These are phyloP conservation scores for Zoanthus sociatus DNA, from an alignment of 92 coral and sea anemone species.

Conservation along the genomic window DNA sequence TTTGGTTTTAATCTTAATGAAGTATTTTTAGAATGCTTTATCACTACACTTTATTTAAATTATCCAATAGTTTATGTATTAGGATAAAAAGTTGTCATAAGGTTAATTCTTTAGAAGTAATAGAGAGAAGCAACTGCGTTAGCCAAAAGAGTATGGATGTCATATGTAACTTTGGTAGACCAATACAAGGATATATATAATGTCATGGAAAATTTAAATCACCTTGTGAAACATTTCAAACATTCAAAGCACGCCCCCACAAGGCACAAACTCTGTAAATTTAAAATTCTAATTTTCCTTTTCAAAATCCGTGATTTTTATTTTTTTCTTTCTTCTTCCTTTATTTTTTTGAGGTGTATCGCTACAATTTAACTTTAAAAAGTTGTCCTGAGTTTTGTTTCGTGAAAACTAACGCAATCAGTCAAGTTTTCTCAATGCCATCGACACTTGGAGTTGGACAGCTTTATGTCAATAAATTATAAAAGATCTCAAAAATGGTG, in stretches of 20 bases:
- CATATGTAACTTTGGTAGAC: background rate
- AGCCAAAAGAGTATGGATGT: background rate
- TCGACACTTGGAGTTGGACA: conserved; percentile 14
- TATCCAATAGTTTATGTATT: background rate
- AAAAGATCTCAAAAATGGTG: conserved; percentile 20
- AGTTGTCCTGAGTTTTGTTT: background rate
- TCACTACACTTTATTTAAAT: background rate
- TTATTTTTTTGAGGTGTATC: background rate
- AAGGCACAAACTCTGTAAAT: background rate
- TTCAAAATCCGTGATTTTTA: background rate
- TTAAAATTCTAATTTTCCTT: background rate
- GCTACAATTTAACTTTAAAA: background rate
- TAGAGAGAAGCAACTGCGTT: background rate
- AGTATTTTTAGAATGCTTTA: background rate
- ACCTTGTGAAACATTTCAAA: conserved; percentile 7
- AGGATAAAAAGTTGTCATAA: background rate
- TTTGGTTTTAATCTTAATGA: conserved; percentile 2
- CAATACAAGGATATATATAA: background rate
- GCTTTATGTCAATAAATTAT: conserved; percentile 22
- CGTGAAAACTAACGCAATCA: background rate
- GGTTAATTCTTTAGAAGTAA: background rate
- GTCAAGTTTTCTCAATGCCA: background rate
- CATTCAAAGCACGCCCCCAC: conserved; percentile 34
- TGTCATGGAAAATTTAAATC: conserved; percentile 6
- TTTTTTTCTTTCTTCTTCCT: background rate